phyloP scores from a whole-genome alignment of 1,140 invertebrate genomes.

The Drosophila punjabiensis region DNA sequence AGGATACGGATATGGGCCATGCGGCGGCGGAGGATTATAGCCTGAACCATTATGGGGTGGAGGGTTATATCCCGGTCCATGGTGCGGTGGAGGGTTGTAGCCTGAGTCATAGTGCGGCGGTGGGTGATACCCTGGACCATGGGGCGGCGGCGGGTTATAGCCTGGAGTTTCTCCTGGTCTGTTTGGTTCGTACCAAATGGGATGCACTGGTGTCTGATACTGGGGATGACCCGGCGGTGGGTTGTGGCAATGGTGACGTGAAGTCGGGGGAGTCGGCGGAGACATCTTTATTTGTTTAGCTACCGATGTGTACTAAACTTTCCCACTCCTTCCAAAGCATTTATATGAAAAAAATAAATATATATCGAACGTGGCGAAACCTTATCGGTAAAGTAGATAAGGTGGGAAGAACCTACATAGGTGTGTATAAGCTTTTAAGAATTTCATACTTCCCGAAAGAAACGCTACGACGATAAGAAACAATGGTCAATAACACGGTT shows the following conservation, averaged over 20 bases:
- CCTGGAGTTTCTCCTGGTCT: constrained; percentile 4
- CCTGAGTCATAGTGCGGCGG: constrained; percentile 15
- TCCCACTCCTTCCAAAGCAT: not conserved
- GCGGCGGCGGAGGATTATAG: constrained; percentile 19
- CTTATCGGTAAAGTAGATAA: constrained; percentile 23
- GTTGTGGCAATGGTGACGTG: constrained; percentile 21
- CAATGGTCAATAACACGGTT: not conserved
- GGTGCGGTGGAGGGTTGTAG: not conserved
- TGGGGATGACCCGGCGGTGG: constrained; percentile 23
- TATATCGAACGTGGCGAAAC: not conserved
- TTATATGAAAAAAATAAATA: constrained; percentile 16
- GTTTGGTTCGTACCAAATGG: constrained; percentile 26
- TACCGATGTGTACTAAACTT: constrained; percentile 8
- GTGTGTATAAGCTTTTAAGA: constrained; percentile 1
- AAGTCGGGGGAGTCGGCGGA: constrained; percentile 13
- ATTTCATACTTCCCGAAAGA: not conserved
- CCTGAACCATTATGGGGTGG: constrained; percentile 11
- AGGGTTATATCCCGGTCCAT: constrained; percentile 3
- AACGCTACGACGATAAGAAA: not conserved
- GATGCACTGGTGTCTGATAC: constrained; percentile 30
- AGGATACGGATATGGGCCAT: constrained; percentile 27
- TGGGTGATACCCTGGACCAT: constrained; percentile 16
- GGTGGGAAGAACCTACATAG: not conserved
- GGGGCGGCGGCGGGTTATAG: constrained; percentile 12
- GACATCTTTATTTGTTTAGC: constrained; percentile 21